phyloP scores from a whole-genome alignment of 2,113 vertebrate species.

The Platysternon megacephalum region DNA sequence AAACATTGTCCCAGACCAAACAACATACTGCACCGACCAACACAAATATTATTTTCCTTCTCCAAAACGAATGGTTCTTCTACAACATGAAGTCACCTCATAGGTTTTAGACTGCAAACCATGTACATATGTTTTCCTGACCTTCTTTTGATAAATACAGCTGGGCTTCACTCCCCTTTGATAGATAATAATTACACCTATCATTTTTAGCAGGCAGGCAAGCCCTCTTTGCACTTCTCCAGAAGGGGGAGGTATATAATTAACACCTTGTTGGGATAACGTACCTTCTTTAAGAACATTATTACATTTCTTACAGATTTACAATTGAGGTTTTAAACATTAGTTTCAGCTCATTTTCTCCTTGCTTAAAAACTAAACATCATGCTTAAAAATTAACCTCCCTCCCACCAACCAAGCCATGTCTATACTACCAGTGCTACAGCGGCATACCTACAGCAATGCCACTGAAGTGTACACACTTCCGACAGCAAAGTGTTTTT shows the following conservation, averaged over 20 bases:
- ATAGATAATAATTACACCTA: slow-evolving; percentile 62
- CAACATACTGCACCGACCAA: background rate
- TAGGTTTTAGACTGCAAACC: slow-evolving; percentile 46
- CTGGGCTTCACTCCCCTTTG: slow-evolving; percentile 59
- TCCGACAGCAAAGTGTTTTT: no score
- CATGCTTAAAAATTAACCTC: slow-evolving; percentile 32
- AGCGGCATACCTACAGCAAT: no score
- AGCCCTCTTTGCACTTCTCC: slow-evolving; percentile 14
- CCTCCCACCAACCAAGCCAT: background rate
- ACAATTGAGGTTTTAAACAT: slow-evolving; percentile 47
- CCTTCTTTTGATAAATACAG: slow-evolving; percentile 74
- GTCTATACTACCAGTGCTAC: no score
- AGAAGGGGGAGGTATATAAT: slow-evolving; percentile 55
- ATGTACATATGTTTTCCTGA: slow-evolving; percentile 60
- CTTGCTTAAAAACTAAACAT: slow-evolving; percentile 14
- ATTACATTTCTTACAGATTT: slow-evolving; percentile 42
- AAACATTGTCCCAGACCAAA: fast-evolving
- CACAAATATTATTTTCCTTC: background rate
- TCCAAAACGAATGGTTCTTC: background rate
- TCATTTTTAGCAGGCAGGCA: slow-evolving; percentile 61
- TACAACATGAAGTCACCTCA: background rate
- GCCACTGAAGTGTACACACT: no score
- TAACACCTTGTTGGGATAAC: slow-evolving; percentile 52
- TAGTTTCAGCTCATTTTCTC: slow-evolving; percentile 49
- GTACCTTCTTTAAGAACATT: slow-evolving; percentile 61